phyloP scores from a whole-genome alignment of 2,113 vertebrate genomes.

The Aythya baeri region DNA sequence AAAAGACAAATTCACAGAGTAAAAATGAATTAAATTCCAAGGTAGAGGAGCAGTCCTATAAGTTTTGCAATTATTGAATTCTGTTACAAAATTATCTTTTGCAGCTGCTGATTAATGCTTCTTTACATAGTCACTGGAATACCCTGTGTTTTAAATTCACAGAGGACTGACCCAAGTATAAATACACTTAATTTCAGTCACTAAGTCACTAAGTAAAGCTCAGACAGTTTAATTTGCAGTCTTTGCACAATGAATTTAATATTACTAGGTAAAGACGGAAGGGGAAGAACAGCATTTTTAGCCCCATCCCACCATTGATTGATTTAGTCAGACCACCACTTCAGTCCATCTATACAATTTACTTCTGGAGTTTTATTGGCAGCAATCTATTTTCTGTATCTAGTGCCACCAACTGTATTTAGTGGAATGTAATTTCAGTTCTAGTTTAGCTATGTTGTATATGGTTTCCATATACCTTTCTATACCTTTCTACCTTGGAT shows the following conservation, averaged over 20 bases:
- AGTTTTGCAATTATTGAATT: not conserved
- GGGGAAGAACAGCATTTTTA: not conserved
- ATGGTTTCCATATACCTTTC: not conserved
- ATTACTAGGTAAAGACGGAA: not conserved
- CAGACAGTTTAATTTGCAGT: not conserved
- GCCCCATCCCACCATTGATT: not conserved
- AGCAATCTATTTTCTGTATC: not conserved
- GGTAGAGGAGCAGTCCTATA: not conserved
- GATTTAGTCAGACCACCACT: too few relatives aligned
- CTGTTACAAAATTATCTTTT: not conserved
- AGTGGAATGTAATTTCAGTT: not conserved
- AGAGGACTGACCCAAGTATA: not conserved
- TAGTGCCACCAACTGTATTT: not conserved
- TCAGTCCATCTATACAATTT: not conserved
- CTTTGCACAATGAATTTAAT: not conserved
- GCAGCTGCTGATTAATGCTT: not conserved
- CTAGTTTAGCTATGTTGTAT: not conserved
- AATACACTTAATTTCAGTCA: not conserved
- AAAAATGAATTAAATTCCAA: not conserved
- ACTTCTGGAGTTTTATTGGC: not conserved
- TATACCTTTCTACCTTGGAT: not conserved
- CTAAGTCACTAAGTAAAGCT: not conserved
- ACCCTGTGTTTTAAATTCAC: not conserved
- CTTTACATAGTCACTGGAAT: not conserved
- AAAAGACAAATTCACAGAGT: not conserved